Conservation (phyloP, 2,797 vertebrate species). For the Propithecus deckenii region DNA sequence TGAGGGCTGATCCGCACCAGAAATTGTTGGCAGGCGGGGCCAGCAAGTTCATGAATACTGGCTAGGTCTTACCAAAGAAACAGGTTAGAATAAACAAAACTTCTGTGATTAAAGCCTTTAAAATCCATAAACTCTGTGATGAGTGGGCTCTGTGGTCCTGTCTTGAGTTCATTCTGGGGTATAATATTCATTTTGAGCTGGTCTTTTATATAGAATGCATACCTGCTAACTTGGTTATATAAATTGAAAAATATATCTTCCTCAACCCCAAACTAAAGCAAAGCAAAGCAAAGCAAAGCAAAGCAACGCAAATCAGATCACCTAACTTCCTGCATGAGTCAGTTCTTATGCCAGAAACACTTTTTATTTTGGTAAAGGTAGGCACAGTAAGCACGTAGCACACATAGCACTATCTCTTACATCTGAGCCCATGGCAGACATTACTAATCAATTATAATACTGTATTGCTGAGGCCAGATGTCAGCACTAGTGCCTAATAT, state of each 20-base stretch:
- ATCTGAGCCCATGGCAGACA: neutral
- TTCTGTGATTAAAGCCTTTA: slow-evolving; percentile 65
- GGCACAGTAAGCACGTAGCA: neutral
- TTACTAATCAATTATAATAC: neutral
- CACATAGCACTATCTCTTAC: neutral
- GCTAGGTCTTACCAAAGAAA: slow-evolving; percentile 67
- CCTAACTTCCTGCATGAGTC: neutral
- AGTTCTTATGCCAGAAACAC: neutral
- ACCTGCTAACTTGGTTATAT: neutral
- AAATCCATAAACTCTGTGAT: slow-evolving; percentile 57
- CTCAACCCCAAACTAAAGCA: neutral
- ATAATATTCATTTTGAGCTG: slow-evolving; percentile 41
- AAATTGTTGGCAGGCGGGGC: slow-evolving; percentile 43
- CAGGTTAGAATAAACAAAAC: slow-evolving; percentile 57
- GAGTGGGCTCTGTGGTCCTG: slow-evolving; percentile 46
- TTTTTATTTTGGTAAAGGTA: slow-evolving; percentile 2
- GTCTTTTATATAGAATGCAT: neutral
- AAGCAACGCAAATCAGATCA: neutral
- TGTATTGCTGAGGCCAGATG: neutral
- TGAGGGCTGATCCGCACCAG: slow-evolving; percentile 34
- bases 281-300: neutral
- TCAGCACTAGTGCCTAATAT: neutral
- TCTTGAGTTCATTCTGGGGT: slow-evolving; percentile 63
- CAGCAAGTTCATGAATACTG: slow-evolving; percentile 48
- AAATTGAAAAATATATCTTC: neutral